Evolutionary conservation across 2,797 vertebrate genomes (phyloP).

Genomic region (Muscicapa striata): DNA sequence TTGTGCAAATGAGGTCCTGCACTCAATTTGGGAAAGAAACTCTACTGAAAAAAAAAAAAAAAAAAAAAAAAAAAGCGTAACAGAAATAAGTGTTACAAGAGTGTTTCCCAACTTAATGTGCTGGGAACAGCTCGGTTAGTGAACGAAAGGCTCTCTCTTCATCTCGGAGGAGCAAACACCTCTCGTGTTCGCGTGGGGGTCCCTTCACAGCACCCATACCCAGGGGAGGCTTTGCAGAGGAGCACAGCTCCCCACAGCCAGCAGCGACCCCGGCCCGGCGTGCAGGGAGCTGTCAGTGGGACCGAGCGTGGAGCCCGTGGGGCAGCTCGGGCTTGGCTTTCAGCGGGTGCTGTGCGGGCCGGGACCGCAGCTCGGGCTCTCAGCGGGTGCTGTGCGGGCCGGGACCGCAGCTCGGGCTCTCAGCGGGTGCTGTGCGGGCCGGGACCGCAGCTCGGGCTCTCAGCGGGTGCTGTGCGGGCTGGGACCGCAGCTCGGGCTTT

Average conservation of each 20-base stretch:
- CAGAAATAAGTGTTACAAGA: background rate
- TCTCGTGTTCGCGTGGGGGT: rapidly evolving
- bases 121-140: background rate
- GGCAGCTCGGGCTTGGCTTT: no score
- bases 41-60: background rate
- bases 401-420: no score
- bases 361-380: no score
- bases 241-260: background rate
- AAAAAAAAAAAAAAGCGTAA: background rate
- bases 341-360: background rate
- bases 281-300: background rate
- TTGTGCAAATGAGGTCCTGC: background rate
- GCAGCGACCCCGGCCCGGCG: rapidly evolving
- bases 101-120: background rate
- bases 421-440: no score
- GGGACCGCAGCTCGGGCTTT: no score
- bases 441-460: no score
- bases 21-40: background rate
- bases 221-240: background rate
- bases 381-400: no score
- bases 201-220: rapidly evolving
- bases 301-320: rapidly evolving
- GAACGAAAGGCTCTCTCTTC: background rate
- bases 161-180: rapidly evolving
- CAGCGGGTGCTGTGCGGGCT: no score